Base-by-base conservation (phyloP, 2,797 vertebrate species). In the Gephyroberyx darwinii region DNA sequence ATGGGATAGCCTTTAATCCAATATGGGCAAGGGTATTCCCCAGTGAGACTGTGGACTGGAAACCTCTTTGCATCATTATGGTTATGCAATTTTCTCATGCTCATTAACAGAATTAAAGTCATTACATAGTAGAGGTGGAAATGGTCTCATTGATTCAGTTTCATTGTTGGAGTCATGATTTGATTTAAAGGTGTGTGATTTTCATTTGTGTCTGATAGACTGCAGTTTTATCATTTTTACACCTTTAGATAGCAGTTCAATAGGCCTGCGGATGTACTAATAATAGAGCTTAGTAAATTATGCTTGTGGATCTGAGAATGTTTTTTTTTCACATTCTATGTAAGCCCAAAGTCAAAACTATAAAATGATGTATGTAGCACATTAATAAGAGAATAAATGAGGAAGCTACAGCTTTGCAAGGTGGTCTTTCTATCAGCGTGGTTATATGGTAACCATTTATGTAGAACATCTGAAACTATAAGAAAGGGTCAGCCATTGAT, bases 1-100 rank as follows among this genome's bases (percentile, higher is more conserved):
- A 61, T 89, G 86, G 88, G 85, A 88, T 82, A 87, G 81, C 86
- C 83, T 87, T 88, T 89, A 85, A 86, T 87, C 79, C 71, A 53
- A 33, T 77, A 77, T 79, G 81, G 86, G 81, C 65, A 73, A 75
- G 78, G 88, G 77, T 89, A 85, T 90, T 91, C 86, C 89, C 88
- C 63, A 20, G 75, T 75, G 71, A 80, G 54, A 75, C 71, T 79
- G 74, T 74, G 70, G 69, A 82, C 74, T 84, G 69, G 74, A 88
- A 70, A 70, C 69, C 67, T 85, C 56, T 12, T 75, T 86, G 83
- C 67, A 75, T 79, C 85, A 77, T 83, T 72, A 82, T 83, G 53
- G 5, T 76, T 78, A 81, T 75, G 55, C 54, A 74, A 31, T 77
- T 67, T 65, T 55, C 35, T 19, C 35, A 30, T 77, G 50, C 64